phyloP scores from a whole-genome alignment of 2,888 invertebrate species.

The Diloba caeruleocephala region DNA sequence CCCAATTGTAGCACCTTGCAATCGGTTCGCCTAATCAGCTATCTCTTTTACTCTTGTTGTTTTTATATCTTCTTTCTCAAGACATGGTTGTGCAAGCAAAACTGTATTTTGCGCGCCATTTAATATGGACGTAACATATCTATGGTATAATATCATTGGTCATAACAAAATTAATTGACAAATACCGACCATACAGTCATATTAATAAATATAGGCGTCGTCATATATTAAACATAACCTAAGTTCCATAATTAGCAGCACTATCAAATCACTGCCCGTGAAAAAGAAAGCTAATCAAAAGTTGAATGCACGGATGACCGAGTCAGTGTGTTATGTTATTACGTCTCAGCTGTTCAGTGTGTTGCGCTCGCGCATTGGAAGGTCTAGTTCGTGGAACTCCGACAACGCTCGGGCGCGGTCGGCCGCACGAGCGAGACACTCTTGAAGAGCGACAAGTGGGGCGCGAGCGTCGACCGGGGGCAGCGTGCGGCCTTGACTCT shows the following conservation, averaged over 20 bases:
- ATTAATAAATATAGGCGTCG: constrained; percentile 5
- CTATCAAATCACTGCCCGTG: constrained; percentile 76
- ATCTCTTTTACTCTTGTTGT: too few species aligned
- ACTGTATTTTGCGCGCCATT: too few species aligned
- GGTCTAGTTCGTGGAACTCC: constrained; percentile 86
- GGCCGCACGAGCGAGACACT: constrained; percentile 75
- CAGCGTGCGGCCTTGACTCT: constrained; percentile 94
- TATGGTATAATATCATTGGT: too few species aligned
- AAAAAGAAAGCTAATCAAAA: constrained; percentile 88
- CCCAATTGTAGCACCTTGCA: too few species aligned
- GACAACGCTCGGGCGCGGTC: constrained; percentile 72
- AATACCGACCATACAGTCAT: not conserved
- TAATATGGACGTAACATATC: too few species aligned
- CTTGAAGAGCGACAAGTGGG: constrained; percentile 82
- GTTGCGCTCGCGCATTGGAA: constrained; percentile 86
- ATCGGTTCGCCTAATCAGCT: too few species aligned
- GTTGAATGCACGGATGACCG: constrained; percentile 89
- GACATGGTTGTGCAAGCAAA: too few species aligned
- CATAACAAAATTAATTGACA: too few species aligned
- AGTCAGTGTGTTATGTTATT: constrained; percentile 89
- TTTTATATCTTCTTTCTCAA: too few species aligned
- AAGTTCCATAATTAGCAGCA: constrained; percentile 54
- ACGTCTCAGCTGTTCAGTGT: constrained; percentile 86
- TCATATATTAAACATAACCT: constrained; percentile 23
- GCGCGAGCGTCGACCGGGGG: constrained; percentile 94